Percentiles rank a stretch among this genome's conserved stretches.
phyloP scores from a whole-genome alignment of 2,113 vertebrate genomes.

The Cathartes aura region DNA sequence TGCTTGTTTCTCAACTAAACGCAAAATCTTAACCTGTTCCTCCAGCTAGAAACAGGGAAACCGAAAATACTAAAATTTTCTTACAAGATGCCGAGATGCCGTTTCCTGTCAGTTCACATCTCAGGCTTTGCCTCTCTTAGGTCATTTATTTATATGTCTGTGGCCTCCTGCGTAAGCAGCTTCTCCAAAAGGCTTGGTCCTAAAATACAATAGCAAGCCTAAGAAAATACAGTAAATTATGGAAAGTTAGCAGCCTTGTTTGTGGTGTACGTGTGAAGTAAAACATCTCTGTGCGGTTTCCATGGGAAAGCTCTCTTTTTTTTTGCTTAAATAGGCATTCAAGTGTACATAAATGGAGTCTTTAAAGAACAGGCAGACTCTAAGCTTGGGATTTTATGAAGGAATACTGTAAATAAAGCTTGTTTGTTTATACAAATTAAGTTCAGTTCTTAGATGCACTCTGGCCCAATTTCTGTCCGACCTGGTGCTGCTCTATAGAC shows the following conservation, averaged over 20 bases:
- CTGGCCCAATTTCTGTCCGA: neutral
- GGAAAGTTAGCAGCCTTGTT: slow-evolving; percentile 66
- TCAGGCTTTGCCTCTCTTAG: neutral
- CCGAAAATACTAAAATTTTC: neutral
- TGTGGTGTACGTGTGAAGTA: slow-evolving; percentile 73
- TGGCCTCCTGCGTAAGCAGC: slow-evolving; percentile 37
- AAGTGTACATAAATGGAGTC: slow-evolving; percentile 67
- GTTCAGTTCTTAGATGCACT: slow-evolving; percentile 63
- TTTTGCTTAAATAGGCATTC: slow-evolving; percentile 70
- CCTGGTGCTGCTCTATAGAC: neutral
- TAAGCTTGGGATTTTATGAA: slow-evolving; percentile 63
- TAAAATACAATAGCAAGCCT: slow-evolving; percentile 45
- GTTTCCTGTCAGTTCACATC: neutral
- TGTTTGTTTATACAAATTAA: slow-evolving; percentile 71
- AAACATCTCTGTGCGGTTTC: slow-evolving; percentile 75
- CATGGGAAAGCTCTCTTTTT: slow-evolving; percentile 74
- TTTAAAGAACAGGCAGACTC: slow-evolving; percentile 62
- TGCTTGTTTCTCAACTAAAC: neutral
- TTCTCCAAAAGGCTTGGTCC: slow-evolving; percentile 13
- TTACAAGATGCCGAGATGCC: neutral
- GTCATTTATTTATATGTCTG: slow-evolving; percentile 52
- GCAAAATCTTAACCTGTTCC: slow-evolving; percentile 15
- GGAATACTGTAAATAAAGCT: slow-evolving; percentile 71
- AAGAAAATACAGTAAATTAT: slow-evolving; percentile 52
- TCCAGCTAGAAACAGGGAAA: neutral